These are phyloP conservation scores for Xylocopa sonorina DNA, from an alignment of 1,140 invertebrate species.

Conservation along the genomic window DNA sequence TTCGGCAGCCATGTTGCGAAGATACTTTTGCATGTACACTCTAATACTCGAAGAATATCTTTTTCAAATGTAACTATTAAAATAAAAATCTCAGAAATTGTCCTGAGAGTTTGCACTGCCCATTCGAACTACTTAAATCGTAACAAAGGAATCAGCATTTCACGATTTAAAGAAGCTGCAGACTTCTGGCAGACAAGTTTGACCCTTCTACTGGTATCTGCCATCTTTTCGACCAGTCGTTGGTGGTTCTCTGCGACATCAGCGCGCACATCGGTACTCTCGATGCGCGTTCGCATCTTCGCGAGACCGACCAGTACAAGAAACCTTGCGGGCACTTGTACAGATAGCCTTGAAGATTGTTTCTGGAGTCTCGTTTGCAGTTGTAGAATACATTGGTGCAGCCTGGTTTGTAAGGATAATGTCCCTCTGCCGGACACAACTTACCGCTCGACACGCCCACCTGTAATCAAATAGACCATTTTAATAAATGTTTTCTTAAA, in stretches of 20 bases:
- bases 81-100: slow-evolving; percentile 16
- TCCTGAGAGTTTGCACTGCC: slow-evolving; percentile 43
- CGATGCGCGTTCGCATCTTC: slow-evolving; percentile 86
- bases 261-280: slow-evolving; percentile 84
- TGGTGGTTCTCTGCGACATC: slow-evolving; percentile 57
- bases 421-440: slow-evolving; percentile 87
- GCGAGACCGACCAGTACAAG: slow-evolving; percentile 89
- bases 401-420: slow-evolving; percentile 85
- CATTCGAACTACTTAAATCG: slow-evolving; percentile 15
- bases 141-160: not conserved
- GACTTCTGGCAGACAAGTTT: slow-evolving; percentile 74
- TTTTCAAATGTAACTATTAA: not conserved
- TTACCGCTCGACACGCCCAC: slow-evolving; percentile 82
- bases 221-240: slow-evolving; percentile 71
- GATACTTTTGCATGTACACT: not conserved
- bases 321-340: slow-evolving; percentile 90
- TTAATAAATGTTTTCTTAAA: slow-evolving; percentile 2
- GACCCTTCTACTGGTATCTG: slow-evolving; percentile 74
- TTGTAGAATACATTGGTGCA: slow-evolving; percentile 89
- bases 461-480: slow-evolving; percentile 81
- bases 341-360: slow-evolving; percentile 86
- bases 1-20: slow-evolving; percentile 56
- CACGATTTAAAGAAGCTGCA: slow-evolving; percentile 33
- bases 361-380: slow-evolving; percentile 83
- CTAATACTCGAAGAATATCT: slow-evolving; percentile 4